A percentile compares a stretch with the other conserved stretches of the same genome.
These are phyloP conservation scores for Mystacornis crossleyi DNA, from an alignment of 2,113 vertebrate species.

Conservation along the genomic window DNA sequence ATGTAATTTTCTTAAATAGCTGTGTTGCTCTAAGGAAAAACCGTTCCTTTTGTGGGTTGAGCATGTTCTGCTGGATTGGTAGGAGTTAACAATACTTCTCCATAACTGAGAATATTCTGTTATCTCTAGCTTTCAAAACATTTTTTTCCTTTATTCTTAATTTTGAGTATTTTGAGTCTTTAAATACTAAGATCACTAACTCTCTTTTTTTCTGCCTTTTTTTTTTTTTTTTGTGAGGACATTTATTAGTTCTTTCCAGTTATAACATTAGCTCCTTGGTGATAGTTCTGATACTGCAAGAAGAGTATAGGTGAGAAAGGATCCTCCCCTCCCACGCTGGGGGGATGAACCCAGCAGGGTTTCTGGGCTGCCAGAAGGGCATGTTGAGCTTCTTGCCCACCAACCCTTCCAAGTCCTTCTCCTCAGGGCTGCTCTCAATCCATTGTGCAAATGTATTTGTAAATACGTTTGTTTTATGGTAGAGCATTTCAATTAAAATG, in stretches of 20 bases:
- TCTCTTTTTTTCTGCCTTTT: neutral
- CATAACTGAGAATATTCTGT: neutral
- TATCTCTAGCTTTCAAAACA: neutral
- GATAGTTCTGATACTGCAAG: neutral
- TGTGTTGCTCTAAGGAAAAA: neutral
- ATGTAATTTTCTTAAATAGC: neutral
- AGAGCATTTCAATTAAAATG: neutral
- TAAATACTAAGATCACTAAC: neutral
- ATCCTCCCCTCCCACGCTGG: neutral
- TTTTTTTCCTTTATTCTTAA: neutral
- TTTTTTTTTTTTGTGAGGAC: neutral
- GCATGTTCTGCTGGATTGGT: neutral
- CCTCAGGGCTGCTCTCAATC: neutral
- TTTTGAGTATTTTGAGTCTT: neutral
- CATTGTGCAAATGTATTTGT: neutral
- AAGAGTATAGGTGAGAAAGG: slow-evolving; percentile 10
- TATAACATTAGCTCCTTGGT: slow-evolving; percentile 32
- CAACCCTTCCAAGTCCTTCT: neutral
- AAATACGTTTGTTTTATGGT: neutral
- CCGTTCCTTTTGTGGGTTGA: neutral
- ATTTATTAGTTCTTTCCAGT: neutral
- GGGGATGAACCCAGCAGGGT: neutral
- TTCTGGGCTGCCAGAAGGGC: neutral
- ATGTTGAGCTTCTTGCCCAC: neutral
- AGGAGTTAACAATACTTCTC: neutral